Base-by-base conservation (phyloP, 2,888 invertebrate species). In the Microchrysa polita region DNA sequence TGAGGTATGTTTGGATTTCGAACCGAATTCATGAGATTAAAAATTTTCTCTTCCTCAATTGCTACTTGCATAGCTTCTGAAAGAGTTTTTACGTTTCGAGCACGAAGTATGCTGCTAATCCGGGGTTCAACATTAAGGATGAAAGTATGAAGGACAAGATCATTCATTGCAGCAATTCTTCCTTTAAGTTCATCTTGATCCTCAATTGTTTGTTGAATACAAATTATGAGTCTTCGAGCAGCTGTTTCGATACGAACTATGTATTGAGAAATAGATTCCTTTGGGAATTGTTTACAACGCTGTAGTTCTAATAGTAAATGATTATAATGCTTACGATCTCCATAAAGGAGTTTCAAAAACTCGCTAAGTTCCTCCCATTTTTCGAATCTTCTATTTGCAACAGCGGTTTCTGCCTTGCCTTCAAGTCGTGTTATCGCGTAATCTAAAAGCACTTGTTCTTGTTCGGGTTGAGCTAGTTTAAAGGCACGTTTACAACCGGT, bases 371-470 rank as follows among this genome's bases (percentile, higher is more conserved):
- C 23, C 12, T 18, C 12, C 71, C 72, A 73, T 18, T 57, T 44
- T n/a, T 40, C 20, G 44, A 74, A 67, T 20, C 59, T 22, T 23
- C 61, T 67, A 18, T 73, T 74, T 1, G 72, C 27, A 12, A 57
- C 72, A 1, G 67, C 74, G 1, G 60, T 5, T 53, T 74, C 74
- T 1, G 74, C 72, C 42, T 74, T 74, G 23, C 73, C 72, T 18
- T 72, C 72, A 22, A 74, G 14, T 27, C 73, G 74, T 0, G 74
- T 48, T 48, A 44, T 67, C 9, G 59, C 44, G 16, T 67, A 74
- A 18, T 40, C 65, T 10, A 74, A 42, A 1, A 74, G n/a, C 1
- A 61, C 42, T 18, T 34, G 42, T n/a, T 34, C 40, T 20, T 61
- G 34, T 40, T 61, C 61, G n/a, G 61, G 16, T 16, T 61, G 40